These are phyloP conservation scores for Sebastes steindachneri DNA, from an alignment of 2,797 vertebrate genomes.

Conservation along the genomic window DNA sequence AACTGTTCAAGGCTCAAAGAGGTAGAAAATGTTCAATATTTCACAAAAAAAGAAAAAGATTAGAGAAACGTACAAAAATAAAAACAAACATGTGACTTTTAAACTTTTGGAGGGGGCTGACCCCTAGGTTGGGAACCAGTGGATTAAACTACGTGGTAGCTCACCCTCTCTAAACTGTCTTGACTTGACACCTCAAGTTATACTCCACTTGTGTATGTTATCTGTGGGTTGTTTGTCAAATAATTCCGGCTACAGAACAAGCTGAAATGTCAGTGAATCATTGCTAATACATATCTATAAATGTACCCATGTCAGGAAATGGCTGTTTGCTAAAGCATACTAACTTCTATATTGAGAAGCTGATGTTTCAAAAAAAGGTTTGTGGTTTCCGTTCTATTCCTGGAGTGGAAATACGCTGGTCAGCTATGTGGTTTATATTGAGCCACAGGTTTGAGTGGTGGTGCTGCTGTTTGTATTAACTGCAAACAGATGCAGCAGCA, in stretches of 20 bases:
- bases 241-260: neutral
- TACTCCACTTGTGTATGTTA: neutral
- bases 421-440: constrained; percentile 64
- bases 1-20: neutral
- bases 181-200: neutral
- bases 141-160: neutral
- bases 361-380: constrained; percentile 51
- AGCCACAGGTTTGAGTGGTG: constrained; percentile 49
- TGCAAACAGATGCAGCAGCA: constrained; percentile 41
- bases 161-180: neutral
- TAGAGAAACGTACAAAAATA: neutral
- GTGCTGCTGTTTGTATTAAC: constrained; percentile 35
- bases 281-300: neutral
- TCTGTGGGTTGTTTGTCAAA: neutral
- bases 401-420: constrained; percentile 64
- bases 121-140: neutral
- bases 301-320: constrained; percentile 15
- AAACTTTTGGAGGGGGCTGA: neutral
- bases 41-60: neutral
- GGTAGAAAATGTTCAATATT: neutral
- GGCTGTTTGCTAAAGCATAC: constrained; percentile 16
- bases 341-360: constrained; percentile 48
- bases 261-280: neutral
- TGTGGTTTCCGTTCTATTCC: constrained; percentile 74
- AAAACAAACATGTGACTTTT: neutral